phyloP scores from a whole-genome alignment of 1,140 invertebrate genomes.

The Halictus rubicundus region DNA sequence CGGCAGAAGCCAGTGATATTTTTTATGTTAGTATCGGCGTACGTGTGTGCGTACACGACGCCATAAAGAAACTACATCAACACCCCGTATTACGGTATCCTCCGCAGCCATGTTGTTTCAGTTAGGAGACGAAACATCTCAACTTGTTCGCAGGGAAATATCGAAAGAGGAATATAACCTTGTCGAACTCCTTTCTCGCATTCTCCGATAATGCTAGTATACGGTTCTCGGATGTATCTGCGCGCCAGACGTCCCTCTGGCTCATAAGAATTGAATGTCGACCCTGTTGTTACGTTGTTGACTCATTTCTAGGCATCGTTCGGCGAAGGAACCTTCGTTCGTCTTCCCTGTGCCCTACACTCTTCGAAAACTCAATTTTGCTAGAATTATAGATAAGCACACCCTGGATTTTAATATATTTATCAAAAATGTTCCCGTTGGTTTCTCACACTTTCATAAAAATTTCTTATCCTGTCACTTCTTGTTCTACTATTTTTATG shows the following conservation, averaged over 20 bases:
- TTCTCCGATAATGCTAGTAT: slow-evolving; percentile 33
- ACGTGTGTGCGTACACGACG: too few species aligned
- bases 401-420: too few species aligned
- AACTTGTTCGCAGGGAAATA: slow-evolving; percentile 49
- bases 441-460: not conserved
- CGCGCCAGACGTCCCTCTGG: slow-evolving; percentile 4
- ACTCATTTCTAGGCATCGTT: slow-evolving; percentile 47
- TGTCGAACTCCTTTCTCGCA: slow-evolving; percentile 10
- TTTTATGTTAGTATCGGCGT: too few species aligned
- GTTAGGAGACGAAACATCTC: slow-evolving; percentile 47
- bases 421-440: too few species aligned
- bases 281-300: slow-evolving; percentile 39
- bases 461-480: too few species aligned
- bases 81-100: too few species aligned
- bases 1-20: too few species aligned
- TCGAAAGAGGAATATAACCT: slow-evolving; percentile 42
- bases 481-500: too few species aligned
- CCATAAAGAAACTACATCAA: too few species aligned
- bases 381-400: not conserved
- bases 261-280: slow-evolving; percentile 49
- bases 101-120: not conserved
- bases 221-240: slow-evolving; percentile 34
- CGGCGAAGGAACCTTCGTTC: not conserved
- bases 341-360: not conserved
- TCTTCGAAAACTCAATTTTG: not conserved